These are phyloP conservation scores for Zoanthus sansibaricus DNA, from an alignment of 92 coral and sea anemone species.

Conservation along the genomic window DNA sequence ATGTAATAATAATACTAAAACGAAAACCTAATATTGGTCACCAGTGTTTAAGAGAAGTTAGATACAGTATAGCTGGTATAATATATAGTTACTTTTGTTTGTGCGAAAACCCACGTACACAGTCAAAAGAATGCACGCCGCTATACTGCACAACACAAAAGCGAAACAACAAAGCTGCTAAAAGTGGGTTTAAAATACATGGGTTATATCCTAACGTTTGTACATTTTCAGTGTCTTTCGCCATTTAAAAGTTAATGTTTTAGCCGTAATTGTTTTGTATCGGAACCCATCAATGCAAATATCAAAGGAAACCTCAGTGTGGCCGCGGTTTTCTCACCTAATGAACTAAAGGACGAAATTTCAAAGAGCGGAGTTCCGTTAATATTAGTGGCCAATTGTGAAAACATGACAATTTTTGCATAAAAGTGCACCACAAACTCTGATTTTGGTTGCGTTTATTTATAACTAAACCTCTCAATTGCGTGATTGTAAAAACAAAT, in stretches of 20 bases:
- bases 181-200: neutral
- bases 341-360: too few relatives aligned
- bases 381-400: neutral
- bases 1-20: neutral
- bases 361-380: too few relatives aligned
- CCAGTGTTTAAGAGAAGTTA: neutral
- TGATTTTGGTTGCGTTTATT: neutral
- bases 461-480: neutral
- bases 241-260: neutral
- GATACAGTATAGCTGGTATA: neutral
- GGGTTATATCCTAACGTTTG: neutral
- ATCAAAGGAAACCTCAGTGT: too few relatives aligned
- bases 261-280: neutral
- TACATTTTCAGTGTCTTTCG: neutral
- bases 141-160: neutral
- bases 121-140: neutral
- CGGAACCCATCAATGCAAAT: neutral
- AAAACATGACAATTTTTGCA: neutral
- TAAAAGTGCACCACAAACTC: neutral
- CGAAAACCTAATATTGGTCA: neutral
- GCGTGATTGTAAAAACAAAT: too few relatives aligned
- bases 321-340: too few relatives aligned
- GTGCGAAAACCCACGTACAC: neutral
- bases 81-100: neutral
- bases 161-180: too few relatives aligned